Evolutionary conservation across 2,113 vertebrate genomes (phyloP), one percentile per base, ranked within the genome.

Genomic region (Rhinopomastus cyanomelas): DNA sequence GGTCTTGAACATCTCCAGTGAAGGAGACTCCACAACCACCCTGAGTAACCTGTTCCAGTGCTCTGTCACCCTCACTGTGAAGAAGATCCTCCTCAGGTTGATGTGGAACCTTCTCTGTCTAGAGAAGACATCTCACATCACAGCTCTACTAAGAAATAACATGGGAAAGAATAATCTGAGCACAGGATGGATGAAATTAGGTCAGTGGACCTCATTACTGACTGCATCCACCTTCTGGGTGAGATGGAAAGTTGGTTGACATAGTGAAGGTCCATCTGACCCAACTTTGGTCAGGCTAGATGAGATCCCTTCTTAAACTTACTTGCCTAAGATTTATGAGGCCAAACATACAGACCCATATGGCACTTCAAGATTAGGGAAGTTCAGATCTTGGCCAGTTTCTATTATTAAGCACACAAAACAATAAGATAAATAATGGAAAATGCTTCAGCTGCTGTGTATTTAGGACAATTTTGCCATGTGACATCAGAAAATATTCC

Each of bases 401-500:
- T 86, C 85, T 93, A 78, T 91, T 83, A 86, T 91, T 93, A 87
- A 95, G 12, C 36, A 66, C 76, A 84, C 62, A 85, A 89, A 95
- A 81, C 32, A 44, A 51, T 66, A 79, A 2, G 11, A 91, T 79
- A 87, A 96, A 95, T 77, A 88, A 73, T 23, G 61, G 61, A 67
- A 95, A 81, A 93, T 83, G 34, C 48, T 93, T 93, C 89, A 94
- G 67, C 81, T 93, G 91, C 85, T 89, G 74, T 81, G 93, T 94
- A 94, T 94, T 94, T 93, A 82, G 82, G 61, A 51, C 65, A 90
- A 30, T 92, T 91, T 82, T 72, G 82, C 62, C 66, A 84, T 71
- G 77, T 89, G 92, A 95, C 92, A 85, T 94, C 79, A 92, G 77
- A 91, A 96, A 95, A 96, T 85, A 96, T 73, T 83, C 52, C 72